These are phyloP conservation scores for Thryonomys swinderianus DNA, from an alignment of 2,113 vertebrate species.

Conservation along the genomic window DNA sequence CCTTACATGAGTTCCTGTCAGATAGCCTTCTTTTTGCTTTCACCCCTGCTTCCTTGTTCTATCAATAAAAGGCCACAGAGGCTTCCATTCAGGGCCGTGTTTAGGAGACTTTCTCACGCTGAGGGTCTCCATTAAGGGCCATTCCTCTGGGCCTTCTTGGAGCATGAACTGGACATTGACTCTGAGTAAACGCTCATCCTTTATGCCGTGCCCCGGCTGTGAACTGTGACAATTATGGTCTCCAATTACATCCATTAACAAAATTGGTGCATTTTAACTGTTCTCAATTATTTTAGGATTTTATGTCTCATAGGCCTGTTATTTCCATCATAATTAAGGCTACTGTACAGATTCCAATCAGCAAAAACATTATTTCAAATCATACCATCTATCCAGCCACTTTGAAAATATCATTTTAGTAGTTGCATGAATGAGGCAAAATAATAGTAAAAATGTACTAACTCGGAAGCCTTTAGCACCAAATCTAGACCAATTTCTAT, in stretches of 20 bases:
- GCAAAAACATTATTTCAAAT: background rate
- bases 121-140: background rate
- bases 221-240: background rate
- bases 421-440: slow-evolving; percentile 1
- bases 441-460: background rate
- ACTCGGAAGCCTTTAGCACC: background rate
- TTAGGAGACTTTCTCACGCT: background rate
- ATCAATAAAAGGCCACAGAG: background rate
- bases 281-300: background rate
- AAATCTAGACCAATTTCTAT: background rate
- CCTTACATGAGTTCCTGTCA: background rate
- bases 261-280: background rate
- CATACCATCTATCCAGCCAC: background rate
- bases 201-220: too few relatives aligned
- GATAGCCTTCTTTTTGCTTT: background rate
- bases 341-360: background rate
- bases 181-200: background rate
- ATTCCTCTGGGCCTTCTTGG: background rate
- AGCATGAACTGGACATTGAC: background rate
- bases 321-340: background rate
- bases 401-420: background rate
- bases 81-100: background rate
- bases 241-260: background rate
- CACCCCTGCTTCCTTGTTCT: background rate
- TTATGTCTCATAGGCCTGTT: background rate